Conservation (phyloP, 1,140 invertebrate genomes). For the Lepidostoma basale region DNA sequence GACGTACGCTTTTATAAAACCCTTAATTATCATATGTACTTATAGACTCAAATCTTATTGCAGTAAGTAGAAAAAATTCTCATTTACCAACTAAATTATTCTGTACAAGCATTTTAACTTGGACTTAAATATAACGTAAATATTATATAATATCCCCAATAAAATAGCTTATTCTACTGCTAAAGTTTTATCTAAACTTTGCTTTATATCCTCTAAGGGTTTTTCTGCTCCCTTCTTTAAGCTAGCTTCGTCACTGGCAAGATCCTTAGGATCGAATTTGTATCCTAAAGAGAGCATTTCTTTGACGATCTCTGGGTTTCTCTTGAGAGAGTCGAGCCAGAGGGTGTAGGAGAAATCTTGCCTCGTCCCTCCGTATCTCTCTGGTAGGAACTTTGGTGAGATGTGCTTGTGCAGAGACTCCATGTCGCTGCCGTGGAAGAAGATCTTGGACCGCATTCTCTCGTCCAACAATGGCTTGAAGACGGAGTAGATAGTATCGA, state of each 20-base stretch:
- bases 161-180: too few relatives aligned
- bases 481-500: constrained; percentile 76
- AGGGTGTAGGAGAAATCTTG: constrained; percentile 73
- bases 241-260: constrained; percentile 21
- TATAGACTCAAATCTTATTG: too few relatives aligned
- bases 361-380: constrained; percentile 72
- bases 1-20: too few relatives aligned
- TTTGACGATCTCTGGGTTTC: constrained; percentile 64
- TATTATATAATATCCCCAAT: too few relatives aligned
- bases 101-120: too few relatives aligned
- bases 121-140: too few relatives aligned
- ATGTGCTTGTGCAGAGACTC: constrained; percentile 79
- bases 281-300: constrained; percentile 71
- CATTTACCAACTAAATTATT: too few relatives aligned
- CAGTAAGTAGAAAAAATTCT: too few relatives aligned
- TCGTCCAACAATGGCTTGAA: constrained; percentile 77
- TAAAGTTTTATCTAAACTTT: too few relatives aligned
- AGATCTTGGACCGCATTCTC: constrained; percentile 72
- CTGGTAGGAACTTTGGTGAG: constrained; percentile 70
- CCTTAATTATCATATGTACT: too few relatives aligned
- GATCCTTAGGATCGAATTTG: constrained; percentile 49
- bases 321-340: constrained; percentile 71
- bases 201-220: neutral
- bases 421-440: constrained; percentile 77
- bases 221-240: neutral